Conservation (phyloP, 1,140 invertebrate species). For the Lycorma delicatula region DNA sequence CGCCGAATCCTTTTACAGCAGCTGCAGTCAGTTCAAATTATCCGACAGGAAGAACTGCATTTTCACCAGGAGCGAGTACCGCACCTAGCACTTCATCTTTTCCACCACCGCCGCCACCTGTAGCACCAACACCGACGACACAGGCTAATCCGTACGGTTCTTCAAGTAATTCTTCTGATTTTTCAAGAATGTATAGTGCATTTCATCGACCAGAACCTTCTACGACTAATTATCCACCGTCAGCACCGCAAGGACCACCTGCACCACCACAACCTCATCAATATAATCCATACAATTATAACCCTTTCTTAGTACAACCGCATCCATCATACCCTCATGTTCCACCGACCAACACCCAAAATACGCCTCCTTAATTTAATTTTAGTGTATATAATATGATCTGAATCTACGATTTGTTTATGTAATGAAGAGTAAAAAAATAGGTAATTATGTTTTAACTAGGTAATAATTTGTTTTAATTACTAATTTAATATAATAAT, state of each 20-base stretch:
- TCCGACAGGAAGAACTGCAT: background rate
- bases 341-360: background rate
- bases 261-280: constrained; percentile 30
- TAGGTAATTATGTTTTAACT: too few relatives aligned
- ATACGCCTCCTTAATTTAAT: too few relatives aligned
- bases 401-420: too few relatives aligned
- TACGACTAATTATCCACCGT: background rate
- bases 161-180: constrained; percentile 39
- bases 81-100: background rate
- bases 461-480: too few relatives aligned
- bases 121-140: too few relatives aligned
- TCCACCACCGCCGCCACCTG: constrained; percentile 2
- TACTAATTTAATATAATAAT: too few relatives aligned
- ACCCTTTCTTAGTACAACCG: constrained; percentile 35
- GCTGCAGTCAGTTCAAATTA: constrained; percentile 8
- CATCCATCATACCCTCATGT: constrained; percentile 33
- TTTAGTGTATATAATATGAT: too few relatives aligned
- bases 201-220: constrained; percentile 38
- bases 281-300: constrained; percentile 39
- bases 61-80: background rate
- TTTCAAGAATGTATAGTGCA: constrained; percentile 42
- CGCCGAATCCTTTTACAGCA: constrained; percentile 15
- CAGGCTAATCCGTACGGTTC: too few relatives aligned
- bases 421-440: too few relatives aligned
- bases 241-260: background rate